Evolutionary conservation across 2,888 invertebrate genomes (phyloP).

Genomic region (Orchesella flavescens): DNA sequence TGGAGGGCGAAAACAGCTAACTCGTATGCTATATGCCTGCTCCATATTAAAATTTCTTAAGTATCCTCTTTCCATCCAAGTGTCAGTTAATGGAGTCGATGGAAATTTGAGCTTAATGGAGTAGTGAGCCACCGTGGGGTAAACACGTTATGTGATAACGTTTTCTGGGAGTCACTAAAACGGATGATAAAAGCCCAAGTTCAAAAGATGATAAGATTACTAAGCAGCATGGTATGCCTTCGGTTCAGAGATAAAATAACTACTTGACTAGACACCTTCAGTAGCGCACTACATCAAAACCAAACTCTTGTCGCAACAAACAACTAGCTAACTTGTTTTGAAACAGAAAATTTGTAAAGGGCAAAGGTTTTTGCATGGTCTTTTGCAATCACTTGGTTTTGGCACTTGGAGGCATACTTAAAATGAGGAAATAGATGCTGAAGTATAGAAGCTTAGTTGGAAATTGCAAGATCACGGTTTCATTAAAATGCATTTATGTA

Average conservation of each 20-base stretch:
- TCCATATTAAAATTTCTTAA: background rate
- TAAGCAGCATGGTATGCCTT: background rate
- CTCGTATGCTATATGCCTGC: background rate
- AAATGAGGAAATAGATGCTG: too few relatives aligned
- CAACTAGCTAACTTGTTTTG: too few relatives aligned
- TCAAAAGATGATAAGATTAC: background rate
- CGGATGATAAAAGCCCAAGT: background rate
- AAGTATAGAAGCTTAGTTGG: too few relatives aligned
- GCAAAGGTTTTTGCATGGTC: too few relatives aligned
- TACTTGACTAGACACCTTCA: background rate
- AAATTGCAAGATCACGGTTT: too few relatives aligned
- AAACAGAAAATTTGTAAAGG: too few relatives aligned
- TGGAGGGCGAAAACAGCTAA: background rate
- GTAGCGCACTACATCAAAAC: too few relatives aligned
- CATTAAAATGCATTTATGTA: too few relatives aligned
- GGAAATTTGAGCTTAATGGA: conserved; percentile 14
- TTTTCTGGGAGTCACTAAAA: background rate
- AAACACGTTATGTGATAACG: background rate
- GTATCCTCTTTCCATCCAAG: background rate
- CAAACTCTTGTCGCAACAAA: too few relatives aligned
- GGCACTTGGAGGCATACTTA: too few relatives aligned
- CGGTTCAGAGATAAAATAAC: background rate
- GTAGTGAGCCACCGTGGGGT: background rate
- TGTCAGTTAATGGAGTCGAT: background rate
- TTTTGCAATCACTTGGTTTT: too few relatives aligned